Evolutionary conservation across 1,140 invertebrate species (phyloP), one percentile per base, ranked within the genome.

Genomic region (Brachionus manjavacas): DNA sequence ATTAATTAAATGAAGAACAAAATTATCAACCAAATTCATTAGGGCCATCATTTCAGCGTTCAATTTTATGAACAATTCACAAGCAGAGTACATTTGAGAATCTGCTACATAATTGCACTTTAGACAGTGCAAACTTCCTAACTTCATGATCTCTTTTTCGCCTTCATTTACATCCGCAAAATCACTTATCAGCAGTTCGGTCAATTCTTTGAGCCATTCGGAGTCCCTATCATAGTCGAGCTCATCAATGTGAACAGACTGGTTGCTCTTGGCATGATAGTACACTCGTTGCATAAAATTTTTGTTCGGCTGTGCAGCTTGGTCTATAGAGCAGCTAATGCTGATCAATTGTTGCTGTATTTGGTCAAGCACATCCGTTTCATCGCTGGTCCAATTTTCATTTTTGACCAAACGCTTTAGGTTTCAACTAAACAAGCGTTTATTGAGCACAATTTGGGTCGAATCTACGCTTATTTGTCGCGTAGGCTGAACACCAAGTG

Each of bases 131-230:
- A 97, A 89, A 90, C 98, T 98, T 96, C 96, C 98, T 92, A 98
- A 93, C 89, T 98, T 98, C 96, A 98, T 98, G 12, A 99, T 89
- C 87, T 98, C 96, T 88, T 99, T 99, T 89, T 99, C 96, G 1
- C 96, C 96, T 89, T 98, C 96, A 89, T 99, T 99, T 0, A 99
- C 96, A 90, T 98, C 96, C 0, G 95, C 97, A 88, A 98, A 99
- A 87, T 99, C 96, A 88, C 98, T 96, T 72, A 99, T 97, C 95
- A 98, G 97, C 93, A 96, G 94, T 90, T 93, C 87, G 7, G 96
- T 98, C 89, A 97, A 97, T 83, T 94, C 94, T 87, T 94, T 93
- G 43, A 98, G 90, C 96, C 96, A 98, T 85, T 94, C 92, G 0
- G 96, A 95, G 90, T 97, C 95, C 46, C 94, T 95, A 90, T 97